phyloP scores from a whole-genome alignment of 2,113 vertebrate genomes.

The Guaruba guarouba region DNA sequence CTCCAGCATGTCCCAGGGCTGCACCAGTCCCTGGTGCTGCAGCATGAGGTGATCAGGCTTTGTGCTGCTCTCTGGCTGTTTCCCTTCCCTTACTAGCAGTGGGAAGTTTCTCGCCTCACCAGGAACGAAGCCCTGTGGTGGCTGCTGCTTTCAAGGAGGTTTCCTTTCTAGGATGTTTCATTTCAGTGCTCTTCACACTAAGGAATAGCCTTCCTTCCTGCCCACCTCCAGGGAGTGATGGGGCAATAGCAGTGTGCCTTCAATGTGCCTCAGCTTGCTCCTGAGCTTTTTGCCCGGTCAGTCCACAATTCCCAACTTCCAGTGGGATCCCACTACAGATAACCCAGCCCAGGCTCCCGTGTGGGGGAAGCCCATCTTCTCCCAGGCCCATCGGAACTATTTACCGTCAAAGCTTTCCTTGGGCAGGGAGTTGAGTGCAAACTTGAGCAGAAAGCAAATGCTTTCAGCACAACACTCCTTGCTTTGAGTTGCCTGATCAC shows the following conservation, averaged over 20 bases:
- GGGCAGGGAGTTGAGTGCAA: neutral
- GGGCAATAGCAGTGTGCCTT: accelerated
- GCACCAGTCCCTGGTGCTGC: neutral
- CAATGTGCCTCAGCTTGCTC: neutral
- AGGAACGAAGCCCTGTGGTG: conserved; percentile 19
- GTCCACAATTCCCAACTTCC: neutral
- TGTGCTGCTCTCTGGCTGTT: neutral
- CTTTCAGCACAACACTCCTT: conserved; percentile 28
- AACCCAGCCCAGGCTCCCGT: neutral
- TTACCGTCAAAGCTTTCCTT: neutral
- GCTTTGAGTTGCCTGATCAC: conserved; percentile 35
- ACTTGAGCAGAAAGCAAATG: conserved; percentile 55
- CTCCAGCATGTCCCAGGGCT: neutral
- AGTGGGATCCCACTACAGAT: neutral
- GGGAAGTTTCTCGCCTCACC: neutral
- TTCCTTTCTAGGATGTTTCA: conserved; percentile 7
- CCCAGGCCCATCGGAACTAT: neutral
- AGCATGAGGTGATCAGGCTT: accelerated
- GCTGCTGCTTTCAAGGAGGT: conserved; percentile 45
- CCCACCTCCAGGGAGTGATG: neutral
- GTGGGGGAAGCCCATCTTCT: accelerated
- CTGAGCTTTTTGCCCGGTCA: neutral
- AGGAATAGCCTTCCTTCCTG: neutral
- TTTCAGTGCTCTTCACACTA: neutral
- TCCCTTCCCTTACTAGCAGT: neutral